phyloP scores from a whole-genome alignment of 2,113 vertebrate species.

The Pandion haliaetus region DNA sequence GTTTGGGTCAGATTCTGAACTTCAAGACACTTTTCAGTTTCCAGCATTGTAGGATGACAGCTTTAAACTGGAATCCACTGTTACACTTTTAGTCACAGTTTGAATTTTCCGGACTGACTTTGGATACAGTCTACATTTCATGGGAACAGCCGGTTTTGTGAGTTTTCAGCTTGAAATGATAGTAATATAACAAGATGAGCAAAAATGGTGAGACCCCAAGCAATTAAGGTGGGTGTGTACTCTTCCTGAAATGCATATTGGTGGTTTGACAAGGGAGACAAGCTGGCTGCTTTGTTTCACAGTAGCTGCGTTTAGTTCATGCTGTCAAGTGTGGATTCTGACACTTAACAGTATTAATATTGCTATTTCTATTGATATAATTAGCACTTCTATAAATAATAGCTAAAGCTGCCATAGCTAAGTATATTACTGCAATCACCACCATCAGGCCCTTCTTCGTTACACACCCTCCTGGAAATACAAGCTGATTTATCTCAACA shows the following conservation, averaged over 20 bases:
- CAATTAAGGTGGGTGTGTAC: conserved; percentile 64
- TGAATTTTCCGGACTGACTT: conserved; percentile 41
- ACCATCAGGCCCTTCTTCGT: conserved; percentile 55
- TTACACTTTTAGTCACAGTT: conserved; percentile 3
- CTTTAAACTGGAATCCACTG: conserved; percentile 28
- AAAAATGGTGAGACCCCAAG: conserved; percentile 61
- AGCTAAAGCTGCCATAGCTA: conserved; percentile 69
- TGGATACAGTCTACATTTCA: neutral
- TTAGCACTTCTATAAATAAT: conserved; percentile 78
- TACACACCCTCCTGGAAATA: conserved; percentile 45
- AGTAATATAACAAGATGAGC: conserved; percentile 57
- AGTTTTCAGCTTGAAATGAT: conserved; percentile 42
- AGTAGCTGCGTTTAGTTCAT: conserved; percentile 74
- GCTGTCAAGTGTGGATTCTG: conserved; percentile 75
- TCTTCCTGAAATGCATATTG: conserved; percentile 71
- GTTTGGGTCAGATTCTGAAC: conserved; percentile 13
- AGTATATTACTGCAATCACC: conserved; percentile 66
- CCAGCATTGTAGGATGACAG: neutral
- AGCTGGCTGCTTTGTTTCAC: conserved; percentile 76
- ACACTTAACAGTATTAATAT: conserved; percentile 78
- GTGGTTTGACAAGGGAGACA: conserved; percentile 74
- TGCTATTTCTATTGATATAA: conserved; percentile 83
- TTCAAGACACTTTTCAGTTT: neutral
- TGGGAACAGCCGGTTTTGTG: conserved; percentile 7
- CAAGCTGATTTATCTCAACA: conserved; percentile 35